These are phyloP conservation scores for Pipistrellus kuhlii DNA, from an alignment of 2,797 vertebrate species.

Conservation along the genomic window DNA sequence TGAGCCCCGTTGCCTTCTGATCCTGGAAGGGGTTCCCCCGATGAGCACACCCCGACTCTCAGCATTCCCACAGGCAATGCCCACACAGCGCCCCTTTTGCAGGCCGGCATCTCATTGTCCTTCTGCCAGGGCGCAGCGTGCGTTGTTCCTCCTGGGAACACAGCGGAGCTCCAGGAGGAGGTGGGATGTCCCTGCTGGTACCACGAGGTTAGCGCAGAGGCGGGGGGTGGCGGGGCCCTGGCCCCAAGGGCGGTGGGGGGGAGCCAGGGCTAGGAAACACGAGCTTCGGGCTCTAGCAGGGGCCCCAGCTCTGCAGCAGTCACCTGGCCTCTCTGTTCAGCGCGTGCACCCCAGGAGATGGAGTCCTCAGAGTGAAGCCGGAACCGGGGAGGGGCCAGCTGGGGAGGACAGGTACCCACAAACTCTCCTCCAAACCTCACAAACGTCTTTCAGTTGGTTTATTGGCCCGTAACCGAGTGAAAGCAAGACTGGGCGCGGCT, in stretches of 20 bases:
- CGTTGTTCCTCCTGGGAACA: neutral
- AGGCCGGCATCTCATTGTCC: neutral
- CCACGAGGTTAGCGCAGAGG: neutral
- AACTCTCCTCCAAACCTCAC: neutral
- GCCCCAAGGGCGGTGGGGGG: too few species aligned
- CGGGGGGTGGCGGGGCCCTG: neutral
- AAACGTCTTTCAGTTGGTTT: neutral
- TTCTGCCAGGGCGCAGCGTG: neutral
- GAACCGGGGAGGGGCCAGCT: fast-evolving
- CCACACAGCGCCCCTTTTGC: neutral
- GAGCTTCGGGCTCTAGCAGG: neutral
- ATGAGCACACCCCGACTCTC: neutral
- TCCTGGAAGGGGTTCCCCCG: neutral
- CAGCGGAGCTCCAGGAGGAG: neutral
- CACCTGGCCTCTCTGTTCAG: too few species aligned
- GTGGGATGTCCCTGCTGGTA: fast-evolving
- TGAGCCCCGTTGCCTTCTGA: neutral
- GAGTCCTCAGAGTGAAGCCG: neutral
- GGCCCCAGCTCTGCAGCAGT: too few species aligned
- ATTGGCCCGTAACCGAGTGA: neutral
- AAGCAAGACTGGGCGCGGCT: neutral
- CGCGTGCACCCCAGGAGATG: neutral
- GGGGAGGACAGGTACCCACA: too few species aligned
- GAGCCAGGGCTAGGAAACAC: fast-evolving
- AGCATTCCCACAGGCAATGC: neutral